phyloP scores from a whole-genome alignment of 1,140 invertebrate species.

The Sminthurinus signatus region DNA sequence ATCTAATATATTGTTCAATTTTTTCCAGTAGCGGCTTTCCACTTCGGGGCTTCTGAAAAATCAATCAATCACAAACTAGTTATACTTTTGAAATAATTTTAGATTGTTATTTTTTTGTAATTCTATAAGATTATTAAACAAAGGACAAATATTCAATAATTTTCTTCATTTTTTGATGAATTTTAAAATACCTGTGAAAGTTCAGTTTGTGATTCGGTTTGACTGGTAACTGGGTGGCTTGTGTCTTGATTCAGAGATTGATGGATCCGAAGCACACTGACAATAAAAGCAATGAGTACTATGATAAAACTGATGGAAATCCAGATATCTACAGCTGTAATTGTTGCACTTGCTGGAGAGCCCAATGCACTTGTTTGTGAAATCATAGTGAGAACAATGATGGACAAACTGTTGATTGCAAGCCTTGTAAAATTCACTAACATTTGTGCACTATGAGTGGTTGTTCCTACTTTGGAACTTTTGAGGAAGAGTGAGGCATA shows the following conservation, averaged over 20 bases:
- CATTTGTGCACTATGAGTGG: not conserved
- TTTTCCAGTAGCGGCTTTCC: constrained; percentile 2
- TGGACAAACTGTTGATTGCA: constrained; percentile 22
- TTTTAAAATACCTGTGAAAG: not conserved
- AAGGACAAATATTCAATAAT: no score
- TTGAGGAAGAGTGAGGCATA: constrained; percentile 27
- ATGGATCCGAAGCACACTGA: constrained; percentile 18
- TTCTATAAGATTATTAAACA: not conserved
- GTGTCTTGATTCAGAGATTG: not conserved
- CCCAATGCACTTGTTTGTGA: constrained; percentile 20
- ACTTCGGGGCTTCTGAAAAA: constrained; percentile 4
- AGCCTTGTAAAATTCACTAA: constrained; percentile 10
- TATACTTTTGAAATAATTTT: not conserved
- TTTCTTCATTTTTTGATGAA: not conserved
- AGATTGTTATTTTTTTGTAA: not conserved
- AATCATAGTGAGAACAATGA: constrained; percentile 13
- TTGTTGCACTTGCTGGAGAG: constrained; percentile 12
- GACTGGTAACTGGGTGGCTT: not conserved
- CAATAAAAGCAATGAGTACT: not conserved
- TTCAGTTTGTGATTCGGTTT: not conserved
- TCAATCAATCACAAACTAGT: no score
- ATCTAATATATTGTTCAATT: constrained; percentile 9
- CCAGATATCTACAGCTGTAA: constrained; percentile 32
- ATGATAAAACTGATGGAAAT: not conserved
- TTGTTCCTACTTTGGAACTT: not conserved